Conservation (phyloP, 2,797 vertebrate species). For the Hippoglossus hippoglossus region DNA sequence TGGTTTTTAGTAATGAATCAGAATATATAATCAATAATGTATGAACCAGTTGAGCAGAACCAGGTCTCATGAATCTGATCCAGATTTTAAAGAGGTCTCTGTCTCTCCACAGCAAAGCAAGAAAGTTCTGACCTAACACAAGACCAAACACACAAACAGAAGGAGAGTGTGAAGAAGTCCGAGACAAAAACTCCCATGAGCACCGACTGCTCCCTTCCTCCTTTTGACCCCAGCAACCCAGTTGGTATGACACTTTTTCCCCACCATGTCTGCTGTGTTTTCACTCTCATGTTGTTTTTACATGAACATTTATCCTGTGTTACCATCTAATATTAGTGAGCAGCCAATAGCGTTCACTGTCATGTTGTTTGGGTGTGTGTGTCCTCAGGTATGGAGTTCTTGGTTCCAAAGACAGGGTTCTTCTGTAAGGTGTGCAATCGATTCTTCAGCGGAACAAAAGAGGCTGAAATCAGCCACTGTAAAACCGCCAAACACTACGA, state of each 20-base stretch:
- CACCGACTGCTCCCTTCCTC: slow-evolving; percentile 44
- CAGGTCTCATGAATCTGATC: not conserved
- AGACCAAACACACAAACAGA: slow-evolving; percentile 18
- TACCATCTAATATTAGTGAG: not conserved
- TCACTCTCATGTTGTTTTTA: too few species aligned
- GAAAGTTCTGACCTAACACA: not conserved
- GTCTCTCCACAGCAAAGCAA: slow-evolving; percentile 33
- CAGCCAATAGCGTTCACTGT: too few species aligned
- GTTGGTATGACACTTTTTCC: slow-evolving; percentile 65
- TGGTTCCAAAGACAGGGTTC: slow-evolving; percentile 90
- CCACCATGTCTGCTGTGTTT: not conserved
- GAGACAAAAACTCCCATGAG: not conserved
- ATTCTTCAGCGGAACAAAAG: slow-evolving; percentile 86
- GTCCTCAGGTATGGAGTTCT: slow-evolving; percentile 87
- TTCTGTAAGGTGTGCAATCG: slow-evolving; percentile 93
- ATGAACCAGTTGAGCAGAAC: too few species aligned
- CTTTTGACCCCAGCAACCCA: slow-evolving; percentile 68
- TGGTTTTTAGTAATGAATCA: not conserved
- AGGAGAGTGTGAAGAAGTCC: slow-evolving; percentile 12
- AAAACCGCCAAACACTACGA: slow-evolving; percentile 87
- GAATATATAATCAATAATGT: too few species aligned
- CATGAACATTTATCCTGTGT: too few species aligned
- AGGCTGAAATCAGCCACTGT: slow-evolving; percentile 88
- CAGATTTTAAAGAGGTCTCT: not conserved
- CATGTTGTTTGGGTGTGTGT: not conserved